A percentile compares a stretch with the other conserved stretches of the same genome.
phyloP scores from a whole-genome alignment of 1,140 invertebrate genomes.

The Drosophila sp. region DNA sequence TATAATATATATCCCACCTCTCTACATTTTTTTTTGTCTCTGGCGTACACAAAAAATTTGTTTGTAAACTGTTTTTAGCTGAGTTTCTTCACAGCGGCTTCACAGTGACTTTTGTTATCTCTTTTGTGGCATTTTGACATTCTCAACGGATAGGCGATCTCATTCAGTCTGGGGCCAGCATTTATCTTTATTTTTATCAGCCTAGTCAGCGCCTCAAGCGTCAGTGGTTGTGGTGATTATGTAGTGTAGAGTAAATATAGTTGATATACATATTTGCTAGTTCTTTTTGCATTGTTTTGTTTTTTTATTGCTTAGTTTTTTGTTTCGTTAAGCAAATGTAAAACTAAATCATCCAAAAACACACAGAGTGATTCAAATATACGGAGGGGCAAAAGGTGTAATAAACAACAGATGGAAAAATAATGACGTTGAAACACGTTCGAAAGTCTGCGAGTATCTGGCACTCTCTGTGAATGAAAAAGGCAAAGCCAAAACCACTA shows the following conservation, averaged over 20 bases:
- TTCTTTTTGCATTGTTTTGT: background rate
- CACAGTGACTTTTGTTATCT: constrained; percentile 11
- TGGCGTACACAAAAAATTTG: constrained; percentile 36
- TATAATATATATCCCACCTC: constrained; percentile 31
- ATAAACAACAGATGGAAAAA: background rate
- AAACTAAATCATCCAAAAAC: constrained; percentile 5
- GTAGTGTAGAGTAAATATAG: constrained; percentile 1
- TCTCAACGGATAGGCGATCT: background rate
- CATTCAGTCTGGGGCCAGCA: background rate
- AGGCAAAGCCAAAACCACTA: constrained; percentile 17
- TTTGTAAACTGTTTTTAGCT: constrained; percentile 26
- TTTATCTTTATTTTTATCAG: constrained; percentile 10
- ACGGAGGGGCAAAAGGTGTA: background rate
- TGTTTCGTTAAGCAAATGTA: constrained; percentile 1
- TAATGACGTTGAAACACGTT: constrained; percentile 14
- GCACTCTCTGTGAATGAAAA: constrained; percentile 21
- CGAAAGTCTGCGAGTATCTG: constrained; percentile 17
- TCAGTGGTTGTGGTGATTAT: background rate
- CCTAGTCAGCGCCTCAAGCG: background rate
- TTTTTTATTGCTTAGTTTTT: background rate
- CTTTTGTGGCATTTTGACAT: constrained; percentile 3
- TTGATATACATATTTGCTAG: constrained; percentile 16
- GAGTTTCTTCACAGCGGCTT: constrained; percentile 1
- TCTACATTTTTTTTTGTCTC: constrained; percentile 50
- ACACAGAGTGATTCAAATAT: constrained; percentile 5